Evolutionary conservation across 23 tunicate species (phyloP).

Genomic region (Oikopleura vanhoeffeni): DNA sequence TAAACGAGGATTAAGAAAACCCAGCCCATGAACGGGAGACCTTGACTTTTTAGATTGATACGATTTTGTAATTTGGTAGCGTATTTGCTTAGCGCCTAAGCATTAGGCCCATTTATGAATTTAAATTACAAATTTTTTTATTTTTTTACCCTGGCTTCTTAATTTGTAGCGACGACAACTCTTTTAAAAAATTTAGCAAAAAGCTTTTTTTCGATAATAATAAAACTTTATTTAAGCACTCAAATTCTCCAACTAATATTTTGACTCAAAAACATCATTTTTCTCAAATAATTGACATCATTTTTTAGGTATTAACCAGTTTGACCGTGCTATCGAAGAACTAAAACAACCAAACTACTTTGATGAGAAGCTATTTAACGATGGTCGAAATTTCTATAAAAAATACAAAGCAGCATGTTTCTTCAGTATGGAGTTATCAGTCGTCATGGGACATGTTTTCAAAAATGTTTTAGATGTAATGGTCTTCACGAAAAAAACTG

Average conservation of each 20-base stretch:
- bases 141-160: not conserved
- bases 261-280: not conserved
- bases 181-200: not conserved
- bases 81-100: too few relatives aligned
- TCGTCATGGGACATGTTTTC: not conserved
- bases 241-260: not conserved
- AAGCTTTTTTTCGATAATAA: not conserved
- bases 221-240: too few relatives aligned
- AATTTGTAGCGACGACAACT: not conserved
- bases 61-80: too few relatives aligned
- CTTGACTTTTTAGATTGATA: too few relatives aligned
- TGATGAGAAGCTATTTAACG: not conserved
- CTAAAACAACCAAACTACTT: not conserved
- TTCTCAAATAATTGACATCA: not conserved
- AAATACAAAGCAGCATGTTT: constrained; percentile 7
- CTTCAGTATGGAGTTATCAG: constrained; percentile 1
- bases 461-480: not conserved
- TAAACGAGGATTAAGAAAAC: too few relatives aligned
- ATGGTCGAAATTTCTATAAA: not conserved
- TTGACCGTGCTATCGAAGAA: not conserved
- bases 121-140: too few relatives aligned
- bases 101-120: too few relatives aligned
- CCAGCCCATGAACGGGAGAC: too few relatives aligned
- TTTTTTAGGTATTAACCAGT: not conserved
- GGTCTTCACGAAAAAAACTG: constrained; percentile 4